Evolutionary conservation across 92 coral and sea anemone species (phyloP).

Genomic region (Paragorgia papillata): DNA sequence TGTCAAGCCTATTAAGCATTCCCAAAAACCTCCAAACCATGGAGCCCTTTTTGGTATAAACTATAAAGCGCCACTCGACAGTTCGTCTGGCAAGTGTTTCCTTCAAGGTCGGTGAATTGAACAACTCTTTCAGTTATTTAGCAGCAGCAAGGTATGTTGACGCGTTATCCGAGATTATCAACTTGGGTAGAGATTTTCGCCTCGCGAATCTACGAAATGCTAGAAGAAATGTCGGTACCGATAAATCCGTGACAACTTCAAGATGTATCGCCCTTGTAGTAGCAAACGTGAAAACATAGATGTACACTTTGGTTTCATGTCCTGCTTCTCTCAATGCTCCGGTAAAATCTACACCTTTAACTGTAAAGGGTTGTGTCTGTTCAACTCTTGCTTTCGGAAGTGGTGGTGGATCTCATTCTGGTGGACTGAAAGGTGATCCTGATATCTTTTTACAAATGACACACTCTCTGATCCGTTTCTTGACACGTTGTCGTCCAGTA

Average conservation of each 20-base stretch:
- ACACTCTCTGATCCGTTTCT: conserved; percentile 40
- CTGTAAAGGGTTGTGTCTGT: conserved; percentile 50
- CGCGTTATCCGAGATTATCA: conserved; percentile 67
- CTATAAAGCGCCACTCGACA: conserved; percentile 64
- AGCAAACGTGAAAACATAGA: conserved; percentile 65
- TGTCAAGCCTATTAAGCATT: conserved; percentile 65
- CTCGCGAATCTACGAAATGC: conserved; percentile 62
- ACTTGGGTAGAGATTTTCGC: conserved; percentile 53
- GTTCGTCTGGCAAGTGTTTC: conserved; percentile 45
- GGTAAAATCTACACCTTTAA: conserved; percentile 63
- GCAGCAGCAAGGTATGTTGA: conserved; percentile 54
- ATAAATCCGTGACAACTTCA: conserved; percentile 50
- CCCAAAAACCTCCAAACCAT: conserved; percentile 69
- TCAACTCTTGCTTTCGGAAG: conserved; percentile 52
- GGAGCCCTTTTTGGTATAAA: conserved; percentile 67
- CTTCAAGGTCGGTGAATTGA: conserved; percentile 54
- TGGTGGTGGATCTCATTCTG: too few relatives aligned
- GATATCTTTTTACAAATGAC: conserved; percentile 48
- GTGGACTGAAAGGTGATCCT: conserved; percentile 31
- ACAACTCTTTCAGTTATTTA: conserved; percentile 50
- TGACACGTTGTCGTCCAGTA: conserved; percentile 31
- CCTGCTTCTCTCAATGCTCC: conserved; percentile 39
- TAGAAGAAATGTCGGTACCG: conserved; percentile 45
- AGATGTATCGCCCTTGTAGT: conserved; percentile 58
- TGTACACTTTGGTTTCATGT: conserved; percentile 44